A percentile compares a stretch with the other conserved stretches of the same genome.
phyloP scores from a whole-genome alignment of 2,113 vertebrate genomes.

The Psittacara wagleri region DNA sequence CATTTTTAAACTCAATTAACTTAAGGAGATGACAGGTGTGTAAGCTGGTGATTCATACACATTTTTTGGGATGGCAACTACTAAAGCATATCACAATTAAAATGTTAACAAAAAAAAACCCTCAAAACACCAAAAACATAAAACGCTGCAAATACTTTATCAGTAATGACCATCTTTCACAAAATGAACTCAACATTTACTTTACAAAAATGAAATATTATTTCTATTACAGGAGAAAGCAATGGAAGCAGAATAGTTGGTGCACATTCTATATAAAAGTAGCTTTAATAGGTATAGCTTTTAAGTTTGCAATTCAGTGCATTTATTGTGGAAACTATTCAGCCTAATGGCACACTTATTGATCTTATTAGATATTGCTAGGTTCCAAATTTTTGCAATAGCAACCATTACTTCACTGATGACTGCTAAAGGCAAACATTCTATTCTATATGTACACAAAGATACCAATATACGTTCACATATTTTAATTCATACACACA shows the following conservation, averaged over 20 bases:
- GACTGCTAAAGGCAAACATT: constrained; percentile 59
- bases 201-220: background rate
- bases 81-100: background rate
- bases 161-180: background rate
- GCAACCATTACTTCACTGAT: constrained; percentile 55
- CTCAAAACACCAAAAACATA: background rate
- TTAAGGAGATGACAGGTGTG: background rate
- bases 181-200: background rate
- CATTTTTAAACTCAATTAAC: background rate
- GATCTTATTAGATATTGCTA: constrained; percentile 40
- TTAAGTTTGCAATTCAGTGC: background rate
- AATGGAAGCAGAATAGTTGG: background rate
- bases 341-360: background rate
- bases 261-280: background rate
- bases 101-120: background rate
- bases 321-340: background rate
- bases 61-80: background rate
- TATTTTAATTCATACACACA: background rate
- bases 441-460: constrained; percentile 38
- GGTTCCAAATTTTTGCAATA: constrained; percentile 2
- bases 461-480: background rate
- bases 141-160: background rate
- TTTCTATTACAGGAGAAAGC: background rate
- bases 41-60: background rate
- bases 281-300: background rate